Conservation (phyloP, 2,113 vertebrate species). For the Phasianus colchicus region DNA sequence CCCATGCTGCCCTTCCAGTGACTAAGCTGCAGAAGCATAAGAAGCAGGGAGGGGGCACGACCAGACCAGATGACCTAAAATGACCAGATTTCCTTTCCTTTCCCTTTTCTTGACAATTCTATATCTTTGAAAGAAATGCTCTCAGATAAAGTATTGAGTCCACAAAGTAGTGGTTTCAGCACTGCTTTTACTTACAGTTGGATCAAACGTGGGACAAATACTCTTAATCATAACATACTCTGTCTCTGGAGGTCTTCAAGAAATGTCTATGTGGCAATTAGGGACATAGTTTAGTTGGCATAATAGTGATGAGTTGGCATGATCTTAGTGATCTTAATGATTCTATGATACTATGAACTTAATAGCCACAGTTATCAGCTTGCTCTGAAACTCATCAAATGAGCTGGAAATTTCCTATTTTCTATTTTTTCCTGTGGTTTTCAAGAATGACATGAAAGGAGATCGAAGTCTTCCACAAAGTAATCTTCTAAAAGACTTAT, state of each 20-base stretch:
- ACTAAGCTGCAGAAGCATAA: not conserved
- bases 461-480: not conserved
- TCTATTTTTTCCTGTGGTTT: not conserved
- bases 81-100: no score
- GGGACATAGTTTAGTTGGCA: no score
- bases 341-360: no score
- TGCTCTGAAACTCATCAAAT: not conserved
- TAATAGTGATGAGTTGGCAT: no score
- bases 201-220: not conserved
- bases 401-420: not conserved
- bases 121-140: not conserved
- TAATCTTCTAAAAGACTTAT: not conserved
- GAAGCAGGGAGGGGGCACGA: not conserved
- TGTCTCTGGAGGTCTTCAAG: no score
- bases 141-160: not conserved
- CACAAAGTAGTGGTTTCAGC: not conserved
- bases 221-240: not conserved
- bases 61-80: not conserved
- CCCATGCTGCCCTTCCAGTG: not conserved
- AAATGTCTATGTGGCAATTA: no score
- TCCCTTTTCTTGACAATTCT: not conserved
- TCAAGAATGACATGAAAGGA: not conserved
- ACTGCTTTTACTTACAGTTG: not conserved
- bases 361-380: fast-evolving
- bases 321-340: no score